A percentile compares a stretch with the other conserved stretches of the same genome.
Conservation (phyloP, 2,888 invertebrate species). For the Diarsia dahlii region DNA sequence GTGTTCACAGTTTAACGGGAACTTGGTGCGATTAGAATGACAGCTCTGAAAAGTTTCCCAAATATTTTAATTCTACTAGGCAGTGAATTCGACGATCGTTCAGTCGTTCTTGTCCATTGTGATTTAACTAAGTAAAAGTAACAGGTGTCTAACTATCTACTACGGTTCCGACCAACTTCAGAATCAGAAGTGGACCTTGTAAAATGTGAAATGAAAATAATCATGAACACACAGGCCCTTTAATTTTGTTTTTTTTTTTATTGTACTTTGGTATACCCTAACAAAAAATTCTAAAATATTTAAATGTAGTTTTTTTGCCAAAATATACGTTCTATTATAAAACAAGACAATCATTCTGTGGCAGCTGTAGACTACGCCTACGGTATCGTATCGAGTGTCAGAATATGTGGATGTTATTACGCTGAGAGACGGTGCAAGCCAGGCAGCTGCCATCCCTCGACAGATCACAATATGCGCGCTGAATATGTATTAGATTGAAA, state of each 20-base stretch:
- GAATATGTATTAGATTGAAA: slow-evolving; percentile 61
- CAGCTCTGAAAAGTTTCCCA: neutral
- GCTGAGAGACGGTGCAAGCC: slow-evolving; percentile 1
- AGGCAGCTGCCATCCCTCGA: neutral
- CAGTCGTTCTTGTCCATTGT: neutral
- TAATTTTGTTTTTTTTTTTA: too few species aligned
- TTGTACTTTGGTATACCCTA: too few species aligned
- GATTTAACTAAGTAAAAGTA: neutral
- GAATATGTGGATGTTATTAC: slow-evolving; percentile 17
- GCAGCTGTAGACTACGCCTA: slow-evolving; percentile 4
- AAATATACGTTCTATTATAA: neutral
- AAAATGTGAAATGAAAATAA: too few species aligned
- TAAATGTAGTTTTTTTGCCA: neutral
- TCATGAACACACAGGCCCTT: too few species aligned
- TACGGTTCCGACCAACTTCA: neutral
- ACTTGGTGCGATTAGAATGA: neutral
- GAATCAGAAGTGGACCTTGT: neutral
- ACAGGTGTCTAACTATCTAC: too few species aligned
- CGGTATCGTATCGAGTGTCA: slow-evolving; percentile 2
- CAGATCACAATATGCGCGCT: slow-evolving; percentile 48
- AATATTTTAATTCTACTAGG: neutral
- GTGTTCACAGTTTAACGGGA: neutral
- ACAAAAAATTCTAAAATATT: too few species aligned
- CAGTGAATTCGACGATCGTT: neutral
- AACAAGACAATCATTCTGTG: neutral